Percentiles rank a stretch among this genome's conserved stretches.
Evolutionary conservation across 1,140 invertebrate genomes (phyloP).

Genomic region (Calephelis virginiensis): DNA sequence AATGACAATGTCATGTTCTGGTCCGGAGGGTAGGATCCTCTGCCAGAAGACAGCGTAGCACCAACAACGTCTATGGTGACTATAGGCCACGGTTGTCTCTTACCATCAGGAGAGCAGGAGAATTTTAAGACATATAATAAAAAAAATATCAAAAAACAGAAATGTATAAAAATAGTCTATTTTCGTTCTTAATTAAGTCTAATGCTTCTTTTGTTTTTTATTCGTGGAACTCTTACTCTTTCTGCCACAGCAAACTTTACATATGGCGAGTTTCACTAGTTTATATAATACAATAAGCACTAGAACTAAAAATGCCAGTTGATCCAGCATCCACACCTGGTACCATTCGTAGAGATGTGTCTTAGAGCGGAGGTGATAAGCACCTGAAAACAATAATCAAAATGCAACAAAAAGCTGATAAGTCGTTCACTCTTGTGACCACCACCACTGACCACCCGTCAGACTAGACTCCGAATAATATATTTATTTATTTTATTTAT

Average conservation of each 20-base stretch:
- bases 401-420: not conserved
- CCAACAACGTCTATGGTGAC: too few relatives aligned
- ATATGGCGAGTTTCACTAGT: constrained; percentile 24
- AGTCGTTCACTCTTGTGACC: too few relatives aligned
- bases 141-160: not conserved
- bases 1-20: too few relatives aligned
- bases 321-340: constrained; percentile 21
- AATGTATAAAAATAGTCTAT: not conserved
- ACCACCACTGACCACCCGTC: too few relatives aligned
- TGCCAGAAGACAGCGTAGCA: too few relatives aligned
- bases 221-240: too few relatives aligned
- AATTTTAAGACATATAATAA: too few relatives aligned
- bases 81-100: too few relatives aligned
- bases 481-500: too few relatives aligned
- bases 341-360: constrained; percentile 27
- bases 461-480: too few relatives aligned
- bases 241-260: not conserved
- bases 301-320: not conserved
- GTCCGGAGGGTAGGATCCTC: too few relatives aligned
- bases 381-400: constrained; percentile 20
- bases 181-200: not conserved
- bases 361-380: constrained; percentile 21
- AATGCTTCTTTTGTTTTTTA: not conserved
- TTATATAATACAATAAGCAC: constrained; percentile 1
- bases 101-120: too few relatives aligned